Percentiles rank a stretch among this genome's conserved stretches.
Evolutionary conservation across 1,140 invertebrate species (phyloP).

Genomic region (Leucophenga varia): DNA sequence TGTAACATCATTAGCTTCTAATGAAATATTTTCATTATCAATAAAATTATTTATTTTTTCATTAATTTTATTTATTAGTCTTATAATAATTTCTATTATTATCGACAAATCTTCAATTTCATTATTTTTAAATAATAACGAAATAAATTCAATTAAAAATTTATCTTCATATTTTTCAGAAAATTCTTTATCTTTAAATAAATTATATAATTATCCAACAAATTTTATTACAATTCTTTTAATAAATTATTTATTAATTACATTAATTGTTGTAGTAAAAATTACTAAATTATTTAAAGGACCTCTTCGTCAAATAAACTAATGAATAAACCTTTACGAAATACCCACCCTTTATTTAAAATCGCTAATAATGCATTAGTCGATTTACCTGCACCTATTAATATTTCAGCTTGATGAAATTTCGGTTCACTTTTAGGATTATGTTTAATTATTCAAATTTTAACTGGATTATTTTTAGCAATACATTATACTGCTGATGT

Average conservation of each 20-base stretch:
- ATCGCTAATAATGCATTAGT: slow-evolving; percentile 59
- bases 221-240: slow-evolving; percentile 51
- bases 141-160: no score
- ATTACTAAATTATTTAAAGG: slow-evolving; percentile 48
- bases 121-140: no score
- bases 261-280: slow-evolving; percentile 56
- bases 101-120: slow-evolving; percentile 28
- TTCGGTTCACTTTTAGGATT: slow-evolving; percentile 62
- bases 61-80: no score
- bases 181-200: slow-evolving; percentile 46
- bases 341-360: no score
- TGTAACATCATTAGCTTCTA: slow-evolving; percentile 59
- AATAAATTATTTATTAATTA: slow-evolving; percentile 58
- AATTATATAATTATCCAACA: slow-evolving; percentile 52
- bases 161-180: slow-evolving; percentile 23
- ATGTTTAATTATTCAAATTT: slow-evolving; percentile 63
- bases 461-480: slow-evolving; percentile 63
- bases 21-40: no score
- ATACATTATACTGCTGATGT: slow-evolving; percentile 63
- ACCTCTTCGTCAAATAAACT: slow-evolving; percentile 54
- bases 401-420: slow-evolving; percentile 59
- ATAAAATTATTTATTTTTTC: no score
- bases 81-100: slow-evolving; percentile 58
- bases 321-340: slow-evolving; percentile 56
- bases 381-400: slow-evolving; percentile 58